Conservation (phyloP, 2,888 invertebrate species). For the Byasa hedistus region DNA sequence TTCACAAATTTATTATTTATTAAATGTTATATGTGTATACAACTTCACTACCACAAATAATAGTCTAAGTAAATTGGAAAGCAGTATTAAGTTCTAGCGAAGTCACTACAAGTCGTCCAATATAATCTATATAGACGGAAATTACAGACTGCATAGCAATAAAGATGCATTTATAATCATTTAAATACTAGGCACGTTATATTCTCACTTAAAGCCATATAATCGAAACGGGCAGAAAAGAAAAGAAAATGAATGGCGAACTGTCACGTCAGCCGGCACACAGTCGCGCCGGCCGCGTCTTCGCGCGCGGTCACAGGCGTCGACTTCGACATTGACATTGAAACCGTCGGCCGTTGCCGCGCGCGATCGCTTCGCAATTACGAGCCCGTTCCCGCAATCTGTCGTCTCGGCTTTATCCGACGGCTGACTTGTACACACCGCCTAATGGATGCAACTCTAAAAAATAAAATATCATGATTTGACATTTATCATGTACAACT, state of each 20-base stretch:
- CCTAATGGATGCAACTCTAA: constrained; percentile 15
- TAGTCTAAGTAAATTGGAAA: too few species aligned
- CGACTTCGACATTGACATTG: constrained; percentile 25
- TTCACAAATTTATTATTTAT: too few species aligned
- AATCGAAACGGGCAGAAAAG: constrained; percentile 21
- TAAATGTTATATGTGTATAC: too few species aligned
- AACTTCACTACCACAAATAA: too few species aligned
- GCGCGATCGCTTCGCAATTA: constrained; percentile 19
- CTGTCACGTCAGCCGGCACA: not conserved
- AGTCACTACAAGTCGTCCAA: not conserved
- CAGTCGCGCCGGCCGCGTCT: constrained; percentile 4
- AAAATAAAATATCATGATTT: not conserved
- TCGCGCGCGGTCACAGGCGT: constrained; percentile 1
- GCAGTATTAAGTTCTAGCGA: too few species aligned
- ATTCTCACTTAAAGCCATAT: constrained; percentile 23
- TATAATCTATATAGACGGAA: constrained; percentile 22
- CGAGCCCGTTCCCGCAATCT: constrained; percentile 13
- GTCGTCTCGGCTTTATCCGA: constrained; percentile 23
- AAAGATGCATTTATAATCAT: constrained; percentile 15
- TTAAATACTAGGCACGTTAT: constrained; percentile 16
- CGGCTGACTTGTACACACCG: constrained; percentile 8
- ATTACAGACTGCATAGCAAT: constrained; percentile 18
- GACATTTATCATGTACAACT: not conserved
- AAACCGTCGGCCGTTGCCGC: constrained; percentile 11
- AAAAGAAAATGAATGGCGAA: constrained; percentile 20